Evolutionary conservation across 2,797 vertebrate genomes (phyloP).

Genomic region (Chelmon rostratus): DNA sequence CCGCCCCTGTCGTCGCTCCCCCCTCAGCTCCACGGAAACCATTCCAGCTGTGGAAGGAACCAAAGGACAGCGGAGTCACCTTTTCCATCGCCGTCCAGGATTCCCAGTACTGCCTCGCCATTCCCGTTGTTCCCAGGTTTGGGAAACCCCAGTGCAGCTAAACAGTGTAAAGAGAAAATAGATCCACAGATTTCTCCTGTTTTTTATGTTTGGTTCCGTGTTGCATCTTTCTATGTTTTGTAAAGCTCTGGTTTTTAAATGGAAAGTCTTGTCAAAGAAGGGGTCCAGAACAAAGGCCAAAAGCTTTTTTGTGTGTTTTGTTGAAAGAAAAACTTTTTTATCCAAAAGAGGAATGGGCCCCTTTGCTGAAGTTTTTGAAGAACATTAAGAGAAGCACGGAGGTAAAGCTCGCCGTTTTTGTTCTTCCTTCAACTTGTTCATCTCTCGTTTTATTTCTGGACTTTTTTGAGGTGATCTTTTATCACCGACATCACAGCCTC

Average conservation of each 20-base stretch:
- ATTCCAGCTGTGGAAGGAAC: slow-evolving; percentile 54
- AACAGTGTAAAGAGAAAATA: slow-evolving; percentile 65
- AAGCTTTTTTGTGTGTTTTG: slow-evolving; percentile 66
- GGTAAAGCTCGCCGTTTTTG: slow-evolving; percentile 52
- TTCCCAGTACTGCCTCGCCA: slow-evolving; percentile 64
- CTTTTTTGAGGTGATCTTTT: slow-evolving; percentile 61
- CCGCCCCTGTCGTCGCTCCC: background rate
- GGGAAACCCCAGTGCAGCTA: slow-evolving; percentile 80
- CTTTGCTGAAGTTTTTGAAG: slow-evolving; percentile 52
- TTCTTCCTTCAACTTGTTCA: slow-evolving; percentile 63
- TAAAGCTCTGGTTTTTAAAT: slow-evolving; percentile 76
- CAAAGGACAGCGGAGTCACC: slow-evolving; percentile 39
- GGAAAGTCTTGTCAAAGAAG: slow-evolving; percentile 61
- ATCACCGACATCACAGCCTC: slow-evolving; percentile 51
- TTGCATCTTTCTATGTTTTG: slow-evolving; percentile 80
- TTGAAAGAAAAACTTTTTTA: slow-evolving; percentile 51
- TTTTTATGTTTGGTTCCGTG: slow-evolving; percentile 72
- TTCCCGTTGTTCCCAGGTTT: slow-evolving; percentile 62
- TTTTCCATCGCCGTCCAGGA: slow-evolving; percentile 55
- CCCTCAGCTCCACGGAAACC: slow-evolving; percentile 40
- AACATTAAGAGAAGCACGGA: slow-evolving; percentile 47
- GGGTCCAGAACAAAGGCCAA: slow-evolving; percentile 54
- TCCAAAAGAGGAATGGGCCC: slow-evolving; percentile 61
- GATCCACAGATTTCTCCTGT: slow-evolving; percentile 46
- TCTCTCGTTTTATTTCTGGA: slow-evolving; percentile 60